Evolutionary conservation across 1,140 invertebrate species (phyloP), one percentile per base, ranked within the genome.

Genomic region (Drosophila sproati): DNA sequence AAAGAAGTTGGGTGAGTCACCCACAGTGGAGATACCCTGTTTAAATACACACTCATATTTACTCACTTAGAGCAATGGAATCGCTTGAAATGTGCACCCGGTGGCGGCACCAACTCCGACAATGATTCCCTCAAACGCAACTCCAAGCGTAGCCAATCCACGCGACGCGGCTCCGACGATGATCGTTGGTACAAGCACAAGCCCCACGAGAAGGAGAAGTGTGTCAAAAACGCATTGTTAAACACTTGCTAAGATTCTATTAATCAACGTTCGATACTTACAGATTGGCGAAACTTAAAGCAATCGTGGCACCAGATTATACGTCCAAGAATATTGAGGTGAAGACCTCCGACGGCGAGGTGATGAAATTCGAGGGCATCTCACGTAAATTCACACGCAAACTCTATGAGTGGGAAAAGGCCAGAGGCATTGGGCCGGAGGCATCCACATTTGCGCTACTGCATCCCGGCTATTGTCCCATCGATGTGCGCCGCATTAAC

Each of bases 321-420:
- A 92, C 93, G 48, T 94, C 95, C 74, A 94, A 95, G 78, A 96
- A 97, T 90, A 95, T 98, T 20, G 93, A 97, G 48, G 95, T 97
- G 2, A 95, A 96, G 83, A 97, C 97, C 6, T 95, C 96, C 0
- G 96, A 95, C 0, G 96, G 97, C 5, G 83, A 87, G 52, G 95
- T 96, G 47, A 96, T 97, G 86, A 94, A 96, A 79, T 97, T 97
- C 80, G 95, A 97, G 93, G 97, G 97, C 0, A 97, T 97, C 70
- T 97, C 96, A 0, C 95, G 96, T 56, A 97, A 97, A 76, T 98
- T 98, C 90, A 97, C 96, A 0, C 95, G 96, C 41, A 98, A 98
- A 89, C 93, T 98, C 0, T 97, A 97, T 91, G 97, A 98, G 91
- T 98, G 97, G 97, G 97, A 98, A 91, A 97, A 97, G 72, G 95